A percentile compares a stretch with the other conserved stretches of the same genome.
Conservation (phyloP, 2,113 vertebrate genomes). For the Melospiza melodia region DNA sequence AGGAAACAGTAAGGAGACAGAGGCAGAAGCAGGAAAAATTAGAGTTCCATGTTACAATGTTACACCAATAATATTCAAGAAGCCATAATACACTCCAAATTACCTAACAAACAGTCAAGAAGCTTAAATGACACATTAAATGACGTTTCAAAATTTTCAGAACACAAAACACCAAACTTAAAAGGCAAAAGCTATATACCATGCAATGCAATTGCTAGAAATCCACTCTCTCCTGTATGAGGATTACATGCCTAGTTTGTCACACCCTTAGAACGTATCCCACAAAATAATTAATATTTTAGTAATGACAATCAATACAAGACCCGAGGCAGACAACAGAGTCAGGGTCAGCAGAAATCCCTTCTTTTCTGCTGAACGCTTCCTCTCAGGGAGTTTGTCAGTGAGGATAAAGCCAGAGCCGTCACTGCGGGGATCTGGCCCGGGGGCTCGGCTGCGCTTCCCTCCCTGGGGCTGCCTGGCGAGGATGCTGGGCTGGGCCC, state of each 20-base stretch:
- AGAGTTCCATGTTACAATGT: neutral
- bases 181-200: neutral
- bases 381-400: fast-evolving
- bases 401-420: fast-evolving
- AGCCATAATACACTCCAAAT: fast-evolving
- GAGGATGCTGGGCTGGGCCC: neutral
- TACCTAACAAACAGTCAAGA: neutral
- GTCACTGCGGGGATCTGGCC: neutral
- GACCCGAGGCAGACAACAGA: too few species aligned
- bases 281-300: neutral
- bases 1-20: neutral
- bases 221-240: neutral
- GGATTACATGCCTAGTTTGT: fast-evolving
- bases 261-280: neutral
- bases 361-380: neutral
- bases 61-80: neutral
- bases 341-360: neutral
- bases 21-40: neutral
- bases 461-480: neutral
- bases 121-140: neutral
- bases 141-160: neutral
- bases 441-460: too few species aligned
- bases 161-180: neutral
- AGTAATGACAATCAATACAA: fast-evolving
- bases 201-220: neutral